Conservation (phyloP, 2,797 vertebrate genomes). For the Petrocephalus sullivani region DNA sequence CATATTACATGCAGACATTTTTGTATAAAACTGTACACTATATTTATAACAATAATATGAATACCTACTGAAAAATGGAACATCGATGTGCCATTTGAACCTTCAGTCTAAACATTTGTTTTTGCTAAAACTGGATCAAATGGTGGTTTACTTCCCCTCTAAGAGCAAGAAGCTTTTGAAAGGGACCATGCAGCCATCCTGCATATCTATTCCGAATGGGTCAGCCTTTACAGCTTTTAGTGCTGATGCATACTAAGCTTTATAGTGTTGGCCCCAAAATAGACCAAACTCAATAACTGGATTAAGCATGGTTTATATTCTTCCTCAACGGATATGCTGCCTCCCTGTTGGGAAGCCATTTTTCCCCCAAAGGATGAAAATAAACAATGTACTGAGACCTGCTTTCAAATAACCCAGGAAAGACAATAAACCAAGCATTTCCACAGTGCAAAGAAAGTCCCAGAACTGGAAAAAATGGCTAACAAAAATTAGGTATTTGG, state of each 20-base stretch:
- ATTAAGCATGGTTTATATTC: conserved; percentile 22
- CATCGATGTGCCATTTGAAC: neutral
- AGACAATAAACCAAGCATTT: neutral
- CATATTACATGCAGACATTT: neutral
- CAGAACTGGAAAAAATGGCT: neutral
- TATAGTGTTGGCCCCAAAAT: neutral
- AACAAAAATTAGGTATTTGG: neutral
- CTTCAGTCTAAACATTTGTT: neutral
- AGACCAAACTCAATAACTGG: conserved; percentile 17
- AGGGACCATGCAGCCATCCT: neutral
- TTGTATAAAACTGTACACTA: neutral
- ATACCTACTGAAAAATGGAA: neutral
- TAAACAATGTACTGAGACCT: neutral
- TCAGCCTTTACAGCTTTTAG: neutral
- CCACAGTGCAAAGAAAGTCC: neutral
- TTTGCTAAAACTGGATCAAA: neutral
- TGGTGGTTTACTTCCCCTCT: conserved; percentile 9
- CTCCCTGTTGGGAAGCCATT: conserved; percentile 52
- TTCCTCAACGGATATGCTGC: conserved; percentile 58
- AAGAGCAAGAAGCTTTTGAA: conserved; percentile 5
- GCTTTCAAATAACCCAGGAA: neutral
- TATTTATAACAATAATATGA: neutral
- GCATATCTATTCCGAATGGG: neutral
- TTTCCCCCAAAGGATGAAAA: neutral
- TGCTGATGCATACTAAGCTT: neutral